phyloP scores from a whole-genome alignment of 2,113 vertebrate genomes.

The Morone chrysops region DNA sequence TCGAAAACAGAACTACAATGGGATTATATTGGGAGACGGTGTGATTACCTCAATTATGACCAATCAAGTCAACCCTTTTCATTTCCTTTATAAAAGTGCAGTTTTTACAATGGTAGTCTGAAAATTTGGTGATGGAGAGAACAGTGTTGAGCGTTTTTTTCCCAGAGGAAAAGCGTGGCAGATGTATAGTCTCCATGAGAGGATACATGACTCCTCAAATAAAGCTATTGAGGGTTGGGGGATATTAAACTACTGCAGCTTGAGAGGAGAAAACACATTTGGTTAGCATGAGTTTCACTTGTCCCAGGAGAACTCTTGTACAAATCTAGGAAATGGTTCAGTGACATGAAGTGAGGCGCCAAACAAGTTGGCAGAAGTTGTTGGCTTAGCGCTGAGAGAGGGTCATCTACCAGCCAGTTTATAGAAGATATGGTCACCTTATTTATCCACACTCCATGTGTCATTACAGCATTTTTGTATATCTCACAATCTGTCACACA shows the following conservation, averaged over 20 bases:
- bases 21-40: neutral
- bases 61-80: neutral
- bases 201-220: neutral
- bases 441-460: conserved; percentile 3
- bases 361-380: conserved; percentile 49
- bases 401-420: conserved; percentile 22
- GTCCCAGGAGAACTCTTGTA: conserved; percentile 31
- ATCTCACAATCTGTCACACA: conserved; percentile 16
- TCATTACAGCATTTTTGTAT: conserved; percentile 6
- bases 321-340: conserved; percentile 42
- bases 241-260: conserved; percentile 47
- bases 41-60: conserved; percentile 26
- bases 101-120: conserved; percentile 8
- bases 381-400: conserved; percentile 22
- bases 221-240: conserved; percentile 5
- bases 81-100: neutral
- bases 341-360: conserved; percentile 27
- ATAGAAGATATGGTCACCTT: conserved; percentile 5
- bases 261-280: conserved; percentile 31
- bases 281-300: conserved; percentile 33
- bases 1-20: conserved; percentile 12
- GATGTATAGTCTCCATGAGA: conserved; percentile 34
- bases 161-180: conserved; percentile 36
- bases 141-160: neutral
- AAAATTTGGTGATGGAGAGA: conserved; percentile 20